Base-by-base conservation (phyloP, 2,113 vertebrate species). In the Petroica traversi region DNA sequence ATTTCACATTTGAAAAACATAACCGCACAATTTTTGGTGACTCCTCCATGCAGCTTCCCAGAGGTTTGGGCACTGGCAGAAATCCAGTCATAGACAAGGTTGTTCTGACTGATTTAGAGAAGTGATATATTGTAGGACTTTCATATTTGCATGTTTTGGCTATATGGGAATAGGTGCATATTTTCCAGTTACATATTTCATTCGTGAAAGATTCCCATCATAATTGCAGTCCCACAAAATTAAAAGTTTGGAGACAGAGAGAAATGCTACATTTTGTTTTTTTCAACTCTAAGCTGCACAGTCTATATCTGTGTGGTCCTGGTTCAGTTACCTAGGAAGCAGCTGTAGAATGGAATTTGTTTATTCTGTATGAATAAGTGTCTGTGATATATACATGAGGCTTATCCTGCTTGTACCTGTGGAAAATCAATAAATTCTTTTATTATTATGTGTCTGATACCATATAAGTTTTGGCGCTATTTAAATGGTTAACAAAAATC, bases 291-390 rank as follows among this genome's bases (percentile, higher is more conserved):
- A 73, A 69, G 61, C 63, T 0, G 0, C 12, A 20, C 19, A 67
- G 48, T 52, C 94, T 94, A 72, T 81, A 68, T 85, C 85, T 71
- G 59, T 88, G 58, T 57, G n/a, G n/a, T 88, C 52, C 80, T 81
- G 72, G 33, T 86, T 92, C 63, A 78, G 95, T 97, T 95, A 96
- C 95, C 94, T 97, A 92, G 96, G 96, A 96, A 96, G 96, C 95
- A 96, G 79, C 88, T 97, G 95, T 77, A 94, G 92, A 72, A 84
- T 77, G 36, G 90, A 84, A 92, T 95, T 86, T 96, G 93, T 94
- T 96, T 96, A 92, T 93, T 94, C 93, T 95, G 85, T 84, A 68
- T 94, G 90, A 83, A 80, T 88, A 92, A 77, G 68, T 41, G 89
- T 90, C 94, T 97, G 85, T 71, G 82, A 88, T 82, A 52, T 25